Percentiles rank a stretch among this genome's conserved stretches.
These are phyloP conservation scores for Orthosia cruda DNA, from an alignment of 2,888 invertebrate species.

Conservation along the genomic window DNA sequence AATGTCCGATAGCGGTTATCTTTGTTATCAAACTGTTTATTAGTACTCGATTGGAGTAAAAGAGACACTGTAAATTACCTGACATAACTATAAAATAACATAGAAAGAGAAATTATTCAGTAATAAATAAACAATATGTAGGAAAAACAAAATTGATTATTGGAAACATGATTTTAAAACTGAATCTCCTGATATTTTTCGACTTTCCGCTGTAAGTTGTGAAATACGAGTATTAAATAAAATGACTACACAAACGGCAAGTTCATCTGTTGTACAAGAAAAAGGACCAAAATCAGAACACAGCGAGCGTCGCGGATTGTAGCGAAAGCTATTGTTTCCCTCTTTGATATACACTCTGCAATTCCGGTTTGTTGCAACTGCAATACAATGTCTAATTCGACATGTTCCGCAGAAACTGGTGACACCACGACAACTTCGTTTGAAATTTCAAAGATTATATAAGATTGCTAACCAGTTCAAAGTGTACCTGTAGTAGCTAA, in stretches of 20 bases:
- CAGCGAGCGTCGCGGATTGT: background rate
- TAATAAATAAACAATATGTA: background rate
- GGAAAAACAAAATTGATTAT: background rate
- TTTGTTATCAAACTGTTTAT: constrained; percentile 66
- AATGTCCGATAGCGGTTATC: constrained; percentile 72
- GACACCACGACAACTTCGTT: constrained; percentile 1
- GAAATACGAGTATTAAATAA: background rate
- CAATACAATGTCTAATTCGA: constrained; percentile 14
- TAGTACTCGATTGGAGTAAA: constrained; percentile 38
- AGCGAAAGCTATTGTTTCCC: constrained; percentile 22
- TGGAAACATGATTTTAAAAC: background rate
- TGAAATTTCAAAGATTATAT: constrained; percentile 4
- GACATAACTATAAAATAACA: constrained; percentile 1
- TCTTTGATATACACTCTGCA: background rate
- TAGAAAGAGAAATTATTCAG: constrained; percentile 23
- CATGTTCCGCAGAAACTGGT: constrained; percentile 7
- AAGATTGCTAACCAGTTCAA: constrained; percentile 29
- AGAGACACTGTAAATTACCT: constrained; percentile 23
- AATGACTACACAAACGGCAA: background rate
- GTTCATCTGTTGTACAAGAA: constrained; percentile 9
- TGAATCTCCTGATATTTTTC: background rate
- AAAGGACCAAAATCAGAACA: constrained; percentile 15
- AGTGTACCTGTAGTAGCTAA: constrained; percentile 17
- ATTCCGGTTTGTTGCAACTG: constrained; percentile 33
- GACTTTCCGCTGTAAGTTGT: background rate